Base-by-base conservation (phyloP, 1,140 invertebrate genomes). In the Maconellicoccus hirsutus region DNA sequence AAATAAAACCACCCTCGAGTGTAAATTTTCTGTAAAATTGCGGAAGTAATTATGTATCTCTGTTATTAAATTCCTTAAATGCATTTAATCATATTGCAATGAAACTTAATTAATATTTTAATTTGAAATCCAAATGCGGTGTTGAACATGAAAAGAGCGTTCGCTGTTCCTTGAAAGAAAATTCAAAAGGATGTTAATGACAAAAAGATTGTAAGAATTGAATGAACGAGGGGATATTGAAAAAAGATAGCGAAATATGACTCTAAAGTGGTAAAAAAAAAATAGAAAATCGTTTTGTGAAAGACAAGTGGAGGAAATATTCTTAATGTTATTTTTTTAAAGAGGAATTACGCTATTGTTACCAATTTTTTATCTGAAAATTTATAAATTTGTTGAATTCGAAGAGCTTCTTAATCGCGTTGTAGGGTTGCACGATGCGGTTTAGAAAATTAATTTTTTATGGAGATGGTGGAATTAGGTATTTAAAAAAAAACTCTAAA, bases 51-150 rank as follows among this genome's bases (percentile, higher is more conserved):
- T 52, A 52, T 52, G n/a, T 52, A 16, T 52, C 42, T 14, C n/a
- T 52, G 12, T 52, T 52, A 52, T 52, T 52, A 52, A 52, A 52
- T 52, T 52, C 42, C 42, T 52, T 52, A 52, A 52, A 52, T 52
- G 42, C 42, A 19, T 52, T 52, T 52, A 52, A 52, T 52, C 42
- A 16, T 52, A 52, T 52, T 52, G 42, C 42, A 52, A 52, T 16
- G 42, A 52, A 52, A 19, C 42, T 52, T 52, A 52, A 52, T 52
- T 52, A 52, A 52, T 52, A 52, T 52, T 52, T 52, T 52, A 52
- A 52, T 52, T 52, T 52, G n/a, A 52, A 52, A 52, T 52, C 42
- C n/a, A 52, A 52, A 16, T 52, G 42, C 42, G 42, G 42, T 52
- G n/a, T 52, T 52, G n/a, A 52, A 52, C 42, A 16, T 52, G 42